Conservation (phyloP, 2,888 invertebrate genomes). For the Scaeva pyrastri region DNA sequence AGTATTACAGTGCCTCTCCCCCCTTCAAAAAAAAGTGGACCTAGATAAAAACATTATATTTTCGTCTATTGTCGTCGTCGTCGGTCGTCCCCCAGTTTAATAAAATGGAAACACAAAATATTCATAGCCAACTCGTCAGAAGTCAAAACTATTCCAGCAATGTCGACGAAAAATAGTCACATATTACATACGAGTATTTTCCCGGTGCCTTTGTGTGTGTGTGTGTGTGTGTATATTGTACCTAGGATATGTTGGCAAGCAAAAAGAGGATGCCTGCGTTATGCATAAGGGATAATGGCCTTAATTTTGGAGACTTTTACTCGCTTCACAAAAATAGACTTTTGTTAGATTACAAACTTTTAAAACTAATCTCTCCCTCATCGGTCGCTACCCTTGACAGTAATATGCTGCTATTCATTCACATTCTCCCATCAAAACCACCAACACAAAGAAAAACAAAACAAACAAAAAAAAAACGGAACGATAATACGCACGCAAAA, state of each 20-base stretch:
- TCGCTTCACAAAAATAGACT: constrained; percentile 73
- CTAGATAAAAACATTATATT: neutral
- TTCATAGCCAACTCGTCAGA: neutral
- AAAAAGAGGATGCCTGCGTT: constrained; percentile 62
- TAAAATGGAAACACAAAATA: constrained; percentile 18
- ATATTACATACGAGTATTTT: neutral
- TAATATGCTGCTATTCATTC: constrained; percentile 37
- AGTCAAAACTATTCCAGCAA: constrained; percentile 38
- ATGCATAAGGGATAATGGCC: constrained; percentile 75
- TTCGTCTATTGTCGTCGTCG: neutral
- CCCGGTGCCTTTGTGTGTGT: too few relatives aligned
- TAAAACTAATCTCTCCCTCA: constrained; percentile 75
- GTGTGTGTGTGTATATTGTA: too few relatives aligned
- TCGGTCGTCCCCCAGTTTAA: neutral
- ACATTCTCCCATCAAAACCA: constrained; percentile 36
- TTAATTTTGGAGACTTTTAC: constrained; percentile 73
- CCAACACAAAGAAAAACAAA: constrained; percentile 27
- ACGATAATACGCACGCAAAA: constrained; percentile 47
- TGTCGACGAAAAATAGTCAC: constrained; percentile 28
- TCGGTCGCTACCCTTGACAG: constrained; percentile 42
- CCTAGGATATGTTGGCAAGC: neutral
- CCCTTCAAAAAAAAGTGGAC: neutral
- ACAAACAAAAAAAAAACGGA: constrained; percentile 8
- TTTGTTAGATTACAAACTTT: constrained; percentile 76
- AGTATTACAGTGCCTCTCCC: too few relatives aligned